Base-by-base conservation (phyloP, 2,113 vertebrate species). In the Aegypius monachus region DNA sequence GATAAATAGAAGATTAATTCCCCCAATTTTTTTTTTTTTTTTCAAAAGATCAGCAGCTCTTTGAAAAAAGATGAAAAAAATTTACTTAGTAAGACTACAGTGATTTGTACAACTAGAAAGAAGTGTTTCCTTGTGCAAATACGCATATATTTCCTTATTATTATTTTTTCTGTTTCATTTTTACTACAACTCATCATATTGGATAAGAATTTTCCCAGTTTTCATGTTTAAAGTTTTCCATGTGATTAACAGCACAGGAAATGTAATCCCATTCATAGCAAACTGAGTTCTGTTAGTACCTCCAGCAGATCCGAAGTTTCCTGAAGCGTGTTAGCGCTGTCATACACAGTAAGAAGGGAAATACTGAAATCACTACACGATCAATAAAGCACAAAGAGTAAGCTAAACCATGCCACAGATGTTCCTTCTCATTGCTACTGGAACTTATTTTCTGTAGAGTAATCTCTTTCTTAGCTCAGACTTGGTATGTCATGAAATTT, bases 1-100 rank as follows among this genome's bases (percentile, higher is more conserved):
- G 56, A 92, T 58, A 96, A 95, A 91, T 9, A 83, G 71, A 95
- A 95, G 74, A 93, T 90, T 90, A 93, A 97, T 94, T 85, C 17
- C 29, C 34, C 6, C 40, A 71, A 68, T 52, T 52, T 52, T 67
- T 66, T 67, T 31, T 90, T n/a, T n/a, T n/a, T 90, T 91, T 43
- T 81, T 72, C 55, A 50, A 74, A 90, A 80, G 68, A 77, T 77
- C 71, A 81, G 40, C 17, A 92, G 21, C 17, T 91, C 58, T 80
- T 75, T 58, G 19, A 15, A 80, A 91, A 84, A 48, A 12, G 7
- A 53, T 20, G 6, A 22, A 45, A 42, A 81, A 94, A 73, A 43
- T 5, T 2, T n/a, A 62, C 38, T 75, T 47, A n/a, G 12, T 50
- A 73, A 86, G 52, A 70, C 11, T 4, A 5, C 32, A 45, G 20